A percentile compares a stretch with the other conserved stretches of the same genome.
Conservation (phyloP, 2,113 vertebrate genomes). For the Hassar affinis region DNA sequence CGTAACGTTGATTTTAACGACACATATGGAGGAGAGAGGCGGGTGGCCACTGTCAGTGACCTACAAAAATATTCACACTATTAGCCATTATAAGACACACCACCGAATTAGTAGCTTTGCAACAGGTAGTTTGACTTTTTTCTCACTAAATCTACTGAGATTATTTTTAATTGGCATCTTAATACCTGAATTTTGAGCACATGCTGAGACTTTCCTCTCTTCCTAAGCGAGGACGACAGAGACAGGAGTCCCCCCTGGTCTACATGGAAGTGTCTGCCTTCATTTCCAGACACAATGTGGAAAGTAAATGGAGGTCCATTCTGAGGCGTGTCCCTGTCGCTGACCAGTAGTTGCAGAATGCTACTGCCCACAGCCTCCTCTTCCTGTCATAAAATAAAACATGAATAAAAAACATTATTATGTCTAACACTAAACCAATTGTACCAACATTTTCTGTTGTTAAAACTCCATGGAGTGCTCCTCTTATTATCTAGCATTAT, state of each 20-base stretch:
- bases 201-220: slow-evolving; percentile 75
- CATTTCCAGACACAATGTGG: slow-evolving; percentile 84
- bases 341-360: slow-evolving; percentile 85
- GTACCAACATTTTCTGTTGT: not conserved
- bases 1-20: slow-evolving; percentile 81
- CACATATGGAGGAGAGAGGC: slow-evolving; percentile 86
- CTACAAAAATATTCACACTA: slow-evolving; percentile 63
- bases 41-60: slow-evolving; percentile 87
- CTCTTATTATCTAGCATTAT: not conserved
- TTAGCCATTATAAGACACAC: not conserved
- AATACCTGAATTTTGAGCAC: slow-evolving; percentile 86
- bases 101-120: not conserved
- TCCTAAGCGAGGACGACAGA: slow-evolving; percentile 75
- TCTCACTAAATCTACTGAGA: not conserved
- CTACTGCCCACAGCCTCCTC: slow-evolving; percentile 79
- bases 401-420: slow-evolving; percentile 19
- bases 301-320: slow-evolving; percentile 90
- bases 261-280: slow-evolving; percentile 81
- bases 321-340: slow-evolving; percentile 84
- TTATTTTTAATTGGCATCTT: not conserved
- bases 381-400: slow-evolving; percentile 74
- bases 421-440: not conserved
- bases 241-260: slow-evolving; percentile 87
- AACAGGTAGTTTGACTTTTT: not conserved
- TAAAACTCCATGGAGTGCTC: not conserved